A percentile compares a stretch with the other conserved stretches of the same genome.
Evolutionary conservation across 1,140 invertebrate genomes (phyloP).

Genomic region (Caenorhabditis briggsae): DNA sequence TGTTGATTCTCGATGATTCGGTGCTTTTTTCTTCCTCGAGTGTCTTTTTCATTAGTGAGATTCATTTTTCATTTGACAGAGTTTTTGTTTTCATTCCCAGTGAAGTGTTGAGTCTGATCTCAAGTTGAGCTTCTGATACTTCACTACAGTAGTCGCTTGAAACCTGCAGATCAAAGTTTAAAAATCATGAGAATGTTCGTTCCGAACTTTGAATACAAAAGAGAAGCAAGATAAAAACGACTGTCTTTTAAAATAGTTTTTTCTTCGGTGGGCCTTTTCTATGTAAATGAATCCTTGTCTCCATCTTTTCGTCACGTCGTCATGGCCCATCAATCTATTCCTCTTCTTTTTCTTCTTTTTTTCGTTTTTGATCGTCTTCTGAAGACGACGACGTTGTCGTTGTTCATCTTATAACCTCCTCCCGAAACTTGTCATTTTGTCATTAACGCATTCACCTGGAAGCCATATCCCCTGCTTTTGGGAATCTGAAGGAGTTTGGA

Average conservation of each 20-base stretch:
- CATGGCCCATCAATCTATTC: slow-evolving; percentile 59
- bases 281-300: slow-evolving; percentile 43
- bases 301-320: slow-evolving; percentile 42
- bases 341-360: neutral
- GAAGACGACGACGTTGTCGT: slow-evolving; percentile 39
- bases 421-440: slow-evolving; percentile 47
- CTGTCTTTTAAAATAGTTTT: slow-evolving; percentile 5
- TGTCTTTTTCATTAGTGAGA: neutral
- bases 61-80: too few species aligned
- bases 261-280: neutral
- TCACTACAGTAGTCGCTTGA: too few species aligned
- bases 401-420: slow-evolving; percentile 47
- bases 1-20: neutral
- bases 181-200: neutral
- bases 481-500: neutral
- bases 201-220: neutral
- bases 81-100: neutral
- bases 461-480: neutral
- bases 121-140: too few species aligned
- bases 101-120: neutral
- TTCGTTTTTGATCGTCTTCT: neutral
- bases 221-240: slow-evolving; percentile 3
- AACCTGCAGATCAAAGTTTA: too few species aligned
- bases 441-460: slow-evolving; percentile 48
- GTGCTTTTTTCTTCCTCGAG: neutral